Evolutionary conservation across 2,113 vertebrate species (phyloP).

Genomic region (Anolis sagrei): DNA sequence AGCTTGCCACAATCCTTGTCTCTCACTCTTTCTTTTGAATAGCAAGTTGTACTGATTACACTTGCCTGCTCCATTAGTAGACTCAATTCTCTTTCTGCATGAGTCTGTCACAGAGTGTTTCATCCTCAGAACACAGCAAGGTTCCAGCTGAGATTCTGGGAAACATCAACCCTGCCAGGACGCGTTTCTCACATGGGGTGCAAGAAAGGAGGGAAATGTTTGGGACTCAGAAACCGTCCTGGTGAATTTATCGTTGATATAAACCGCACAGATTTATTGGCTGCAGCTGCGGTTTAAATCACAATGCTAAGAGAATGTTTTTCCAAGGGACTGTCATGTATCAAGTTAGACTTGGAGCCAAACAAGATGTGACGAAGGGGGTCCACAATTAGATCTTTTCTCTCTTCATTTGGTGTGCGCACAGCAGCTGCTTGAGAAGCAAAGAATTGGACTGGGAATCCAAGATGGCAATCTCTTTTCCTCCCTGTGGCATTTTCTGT

Average conservation of each 20-base stretch:
- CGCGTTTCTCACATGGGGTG: conserved; percentile 9
- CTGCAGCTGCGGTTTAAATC: conserved; percentile 54
- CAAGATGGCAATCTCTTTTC: too few species aligned
- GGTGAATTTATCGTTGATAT: conserved; percentile 41
- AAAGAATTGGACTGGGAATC: background rate
- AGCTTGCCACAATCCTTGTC: too few species aligned
- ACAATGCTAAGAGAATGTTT: conserved; percentile 45
- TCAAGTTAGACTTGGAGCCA: background rate
- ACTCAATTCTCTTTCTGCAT: background rate
- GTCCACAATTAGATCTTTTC: background rate
- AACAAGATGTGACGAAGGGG: background rate
- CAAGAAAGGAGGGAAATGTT: conserved; percentile 26
- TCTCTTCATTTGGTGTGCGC: background rate
- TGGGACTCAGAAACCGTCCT: conserved; percentile 24
- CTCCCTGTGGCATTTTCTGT: too few species aligned
- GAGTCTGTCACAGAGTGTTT: background rate
- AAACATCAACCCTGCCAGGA: conserved; percentile 31
- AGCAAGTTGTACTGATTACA: background rate
- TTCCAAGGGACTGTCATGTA: conserved; percentile 41
- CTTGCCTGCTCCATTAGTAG: background rate
- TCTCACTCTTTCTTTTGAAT: background rate
- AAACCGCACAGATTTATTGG: conserved; percentile 23
- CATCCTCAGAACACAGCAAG: background rate
- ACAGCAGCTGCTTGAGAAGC: background rate
- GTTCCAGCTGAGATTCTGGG: conserved; percentile 43